Conservation (phyloP, 2,797 vertebrate genomes). For the Otolemur crassicaudatus region DNA sequence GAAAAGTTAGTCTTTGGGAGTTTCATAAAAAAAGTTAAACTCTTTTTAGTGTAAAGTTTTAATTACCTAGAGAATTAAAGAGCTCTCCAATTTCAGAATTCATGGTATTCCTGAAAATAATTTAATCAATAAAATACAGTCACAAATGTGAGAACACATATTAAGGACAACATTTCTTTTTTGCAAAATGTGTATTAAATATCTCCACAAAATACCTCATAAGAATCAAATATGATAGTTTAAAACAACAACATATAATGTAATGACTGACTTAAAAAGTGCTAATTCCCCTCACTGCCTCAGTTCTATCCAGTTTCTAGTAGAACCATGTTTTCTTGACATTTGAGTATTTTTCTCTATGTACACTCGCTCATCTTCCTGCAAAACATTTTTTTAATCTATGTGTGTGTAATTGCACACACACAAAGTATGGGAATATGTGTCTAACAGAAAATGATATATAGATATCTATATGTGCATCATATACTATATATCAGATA, state of each 20-base stretch:
- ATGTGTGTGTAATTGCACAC: not conserved
- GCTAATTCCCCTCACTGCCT: not conserved
- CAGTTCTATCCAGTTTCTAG: not conserved
- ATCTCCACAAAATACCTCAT: not conserved
- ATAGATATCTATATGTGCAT: not conserved
- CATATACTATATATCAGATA: not conserved
- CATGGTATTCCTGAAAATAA: not conserved
- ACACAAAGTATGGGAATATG: not conserved
- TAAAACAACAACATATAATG: not conserved
- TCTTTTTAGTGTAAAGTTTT: not conserved
- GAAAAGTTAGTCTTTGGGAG: not conserved
- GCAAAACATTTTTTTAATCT: not conserved
- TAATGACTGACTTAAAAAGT: not conserved
- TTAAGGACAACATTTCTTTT: not conserved
- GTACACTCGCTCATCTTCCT: not conserved
- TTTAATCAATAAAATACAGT: not conserved
- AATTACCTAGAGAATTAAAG: not conserved
- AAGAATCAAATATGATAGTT: not conserved
- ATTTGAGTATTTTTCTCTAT: not conserved
- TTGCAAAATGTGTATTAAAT: not conserved
- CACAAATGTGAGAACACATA: not conserved
- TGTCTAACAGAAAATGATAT: not conserved
- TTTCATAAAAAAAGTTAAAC: not conserved
- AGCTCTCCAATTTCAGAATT: not conserved
- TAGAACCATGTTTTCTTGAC: not conserved